Evolutionary conservation across 2,888 invertebrate species (phyloP).

Genomic region (Habrosyne pyritoides): DNA sequence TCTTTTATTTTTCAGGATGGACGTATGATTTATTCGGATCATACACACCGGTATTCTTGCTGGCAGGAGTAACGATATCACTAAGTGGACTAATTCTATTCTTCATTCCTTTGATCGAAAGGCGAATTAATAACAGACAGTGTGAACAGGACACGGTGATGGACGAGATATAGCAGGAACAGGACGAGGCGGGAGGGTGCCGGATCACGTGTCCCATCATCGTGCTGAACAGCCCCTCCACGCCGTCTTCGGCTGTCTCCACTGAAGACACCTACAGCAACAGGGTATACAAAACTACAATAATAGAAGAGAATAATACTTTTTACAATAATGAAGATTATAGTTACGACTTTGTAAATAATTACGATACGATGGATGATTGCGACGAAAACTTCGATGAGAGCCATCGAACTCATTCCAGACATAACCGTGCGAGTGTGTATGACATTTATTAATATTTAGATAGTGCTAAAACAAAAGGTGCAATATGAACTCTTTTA

Average conservation of each 20-base stretch:
- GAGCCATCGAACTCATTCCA: slow-evolving; percentile 71
- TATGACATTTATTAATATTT: slow-evolving; percentile 46
- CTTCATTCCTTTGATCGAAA: slow-evolving; percentile 89
- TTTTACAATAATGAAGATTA: slow-evolving; percentile 55
- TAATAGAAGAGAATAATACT: slow-evolving; percentile 60
- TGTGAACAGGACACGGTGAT: slow-evolving; percentile 59
- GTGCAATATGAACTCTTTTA: slow-evolving; percentile 54
- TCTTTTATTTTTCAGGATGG: slow-evolving; percentile 86
- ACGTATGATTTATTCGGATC: slow-evolving; percentile 90
- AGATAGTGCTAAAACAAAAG: slow-evolving; percentile 51
- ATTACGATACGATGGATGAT: slow-evolving; percentile 51
- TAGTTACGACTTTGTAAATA: slow-evolving; percentile 61
- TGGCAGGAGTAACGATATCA: slow-evolving; percentile 94
- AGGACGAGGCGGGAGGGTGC: slow-evolving; percentile 28
- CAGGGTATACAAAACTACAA: slow-evolving; percentile 76
- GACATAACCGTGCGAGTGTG: slow-evolving; percentile 57
- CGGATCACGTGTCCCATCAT: slow-evolving; percentile 55
- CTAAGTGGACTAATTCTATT: slow-evolving; percentile 95
- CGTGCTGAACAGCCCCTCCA: slow-evolving; percentile 75
- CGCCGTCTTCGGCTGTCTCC: slow-evolving; percentile 60
- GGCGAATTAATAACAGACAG: slow-evolving; percentile 45
- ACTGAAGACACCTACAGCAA: slow-evolving; percentile 66
- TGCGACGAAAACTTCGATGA: slow-evolving; percentile 53
- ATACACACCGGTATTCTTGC: slow-evolving; percentile 94
- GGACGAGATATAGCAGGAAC: slow-evolving; percentile 75